Conservation (phyloP, 1,140 invertebrate species). For the Drosophila ananassae region DNA sequence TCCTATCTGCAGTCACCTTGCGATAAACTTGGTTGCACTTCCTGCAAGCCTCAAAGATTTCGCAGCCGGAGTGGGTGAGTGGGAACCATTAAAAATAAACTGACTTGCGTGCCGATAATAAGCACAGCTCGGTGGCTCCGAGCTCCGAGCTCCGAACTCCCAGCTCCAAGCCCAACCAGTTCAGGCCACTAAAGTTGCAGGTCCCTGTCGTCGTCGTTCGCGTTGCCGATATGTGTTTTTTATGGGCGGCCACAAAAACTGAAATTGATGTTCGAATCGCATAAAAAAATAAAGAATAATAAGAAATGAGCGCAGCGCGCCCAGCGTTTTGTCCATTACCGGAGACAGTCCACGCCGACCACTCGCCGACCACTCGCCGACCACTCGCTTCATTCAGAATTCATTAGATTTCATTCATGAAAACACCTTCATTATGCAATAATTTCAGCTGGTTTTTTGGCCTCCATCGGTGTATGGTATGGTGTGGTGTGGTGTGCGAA, state of each 20-base stretch:
- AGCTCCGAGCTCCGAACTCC: constrained; percentile 1
- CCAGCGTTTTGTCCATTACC: constrained; percentile 78
- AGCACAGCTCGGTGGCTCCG: constrained; percentile 35
- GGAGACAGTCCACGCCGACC: constrained; percentile 17
- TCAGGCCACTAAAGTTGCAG: constrained; percentile 22
- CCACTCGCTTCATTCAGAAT: constrained; percentile 73
- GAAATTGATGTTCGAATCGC: constrained; percentile 81
- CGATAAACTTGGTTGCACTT: constrained; percentile 65
- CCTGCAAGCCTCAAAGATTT: constrained; percentile 50
- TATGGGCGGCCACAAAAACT: constrained; percentile 82
- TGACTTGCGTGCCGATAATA: constrained; percentile 84
- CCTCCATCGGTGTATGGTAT: constrained; percentile 2
- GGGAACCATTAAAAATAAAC: constrained; percentile 84
- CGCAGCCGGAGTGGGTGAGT: constrained; percentile 68
- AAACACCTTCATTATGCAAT: constrained; percentile 81
- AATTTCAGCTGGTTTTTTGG: constrained; percentile 38
- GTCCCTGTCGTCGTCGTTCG: constrained; percentile 27
- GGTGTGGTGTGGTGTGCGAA: constrained; percentile 35
- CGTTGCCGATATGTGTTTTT: constrained; percentile 76
- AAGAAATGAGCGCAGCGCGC: constrained; percentile 80
- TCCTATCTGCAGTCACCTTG: constrained; percentile 63
- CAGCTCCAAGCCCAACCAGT: constrained; percentile 23
- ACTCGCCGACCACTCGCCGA: constrained; percentile 20
- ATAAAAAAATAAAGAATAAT: constrained; percentile 82
- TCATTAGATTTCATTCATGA: constrained; percentile 84